Evolutionary conservation across 2,888 invertebrate genomes (phyloP).

Genomic region (Galeopsomyia nigrocyanea): DNA sequence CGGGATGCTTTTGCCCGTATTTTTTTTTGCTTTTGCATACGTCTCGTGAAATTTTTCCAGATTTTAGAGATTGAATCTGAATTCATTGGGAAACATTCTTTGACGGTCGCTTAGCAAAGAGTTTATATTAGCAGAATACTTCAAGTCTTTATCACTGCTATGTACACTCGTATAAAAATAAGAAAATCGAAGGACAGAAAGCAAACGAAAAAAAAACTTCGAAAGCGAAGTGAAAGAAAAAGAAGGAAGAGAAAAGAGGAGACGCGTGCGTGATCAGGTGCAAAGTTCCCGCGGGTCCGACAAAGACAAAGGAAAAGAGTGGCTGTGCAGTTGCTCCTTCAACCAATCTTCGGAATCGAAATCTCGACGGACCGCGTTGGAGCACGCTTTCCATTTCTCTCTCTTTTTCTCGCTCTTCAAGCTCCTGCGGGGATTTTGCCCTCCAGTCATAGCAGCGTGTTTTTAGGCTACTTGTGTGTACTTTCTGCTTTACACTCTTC

Average conservation of each 20-base stretch:
- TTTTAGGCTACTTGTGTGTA: too few species aligned
- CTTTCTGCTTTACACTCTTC: not conserved
- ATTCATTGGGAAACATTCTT: too few species aligned
- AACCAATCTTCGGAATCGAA: constrained; percentile 45
- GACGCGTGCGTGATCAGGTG: constrained; percentile 32
- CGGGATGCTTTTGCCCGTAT: too few species aligned
- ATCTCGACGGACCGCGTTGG: constrained; percentile 47
- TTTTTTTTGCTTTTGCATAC: too few species aligned
- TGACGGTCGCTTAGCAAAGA: too few species aligned
- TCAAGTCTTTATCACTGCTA: constrained; percentile 12
- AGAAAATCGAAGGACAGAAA: not conserved
- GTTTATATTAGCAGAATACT: too few species aligned
- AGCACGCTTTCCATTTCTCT: constrained; percentile 50
- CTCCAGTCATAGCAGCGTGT: too few species aligned
- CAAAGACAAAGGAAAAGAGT: constrained; percentile 43
- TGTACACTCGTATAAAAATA: too few species aligned
- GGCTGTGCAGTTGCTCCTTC: constrained; percentile 6
- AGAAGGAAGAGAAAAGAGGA: not conserved
- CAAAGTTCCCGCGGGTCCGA: constrained; percentile 37
- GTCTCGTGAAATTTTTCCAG: too few species aligned
- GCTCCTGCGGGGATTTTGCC: not conserved
- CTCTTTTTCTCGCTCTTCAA: not conserved
- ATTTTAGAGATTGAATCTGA: too few species aligned
- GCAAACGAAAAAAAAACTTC: constrained; percentile 4
- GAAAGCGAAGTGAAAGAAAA: not conserved